phyloP scores from a whole-genome alignment of 2,113 vertebrate genomes.

The Athene noctua region DNA sequence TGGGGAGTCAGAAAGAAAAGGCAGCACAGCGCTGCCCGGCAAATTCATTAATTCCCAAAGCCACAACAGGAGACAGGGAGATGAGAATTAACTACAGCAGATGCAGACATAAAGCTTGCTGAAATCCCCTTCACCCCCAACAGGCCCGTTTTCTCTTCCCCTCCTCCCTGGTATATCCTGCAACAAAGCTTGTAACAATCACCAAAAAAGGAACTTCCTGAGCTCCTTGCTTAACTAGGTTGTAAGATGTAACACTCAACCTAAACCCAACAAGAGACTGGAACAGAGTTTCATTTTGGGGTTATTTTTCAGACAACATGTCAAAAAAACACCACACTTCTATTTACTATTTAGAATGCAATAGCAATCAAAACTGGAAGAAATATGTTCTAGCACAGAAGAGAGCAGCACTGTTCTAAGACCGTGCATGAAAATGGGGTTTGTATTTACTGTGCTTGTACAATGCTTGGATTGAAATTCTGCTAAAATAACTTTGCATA shows the following conservation, averaged over 20 bases:
- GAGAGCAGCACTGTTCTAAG: not conserved
- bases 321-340: fast-evolving
- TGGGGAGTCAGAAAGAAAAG: not conserved
- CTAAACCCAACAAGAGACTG: not conserved
- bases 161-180: not conserved
- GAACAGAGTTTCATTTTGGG: not conserved
- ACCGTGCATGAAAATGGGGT: not conserved
- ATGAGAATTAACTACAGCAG: constrained; percentile 33
- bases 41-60: constrained; percentile 10
- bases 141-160: not conserved
- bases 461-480: not conserved
- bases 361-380: not conserved
- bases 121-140: constrained; percentile 3
- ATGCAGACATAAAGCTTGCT: constrained; percentile 40
- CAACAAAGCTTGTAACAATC: not conserved
- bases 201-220: constrained; percentile 38
- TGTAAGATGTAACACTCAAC: not conserved
- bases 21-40: not conserved
- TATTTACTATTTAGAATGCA: not conserved
- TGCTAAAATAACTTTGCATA: not conserved
- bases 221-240: not conserved
- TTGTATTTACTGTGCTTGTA: not conserved
- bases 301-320: not conserved
- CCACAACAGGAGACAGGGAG: constrained; percentile 19
- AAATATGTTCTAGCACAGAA: not conserved